These are phyloP conservation scores for Nyctereutes procyonoides DNA, from an alignment of 2,113 vertebrate species.

Conservation along the genomic window DNA sequence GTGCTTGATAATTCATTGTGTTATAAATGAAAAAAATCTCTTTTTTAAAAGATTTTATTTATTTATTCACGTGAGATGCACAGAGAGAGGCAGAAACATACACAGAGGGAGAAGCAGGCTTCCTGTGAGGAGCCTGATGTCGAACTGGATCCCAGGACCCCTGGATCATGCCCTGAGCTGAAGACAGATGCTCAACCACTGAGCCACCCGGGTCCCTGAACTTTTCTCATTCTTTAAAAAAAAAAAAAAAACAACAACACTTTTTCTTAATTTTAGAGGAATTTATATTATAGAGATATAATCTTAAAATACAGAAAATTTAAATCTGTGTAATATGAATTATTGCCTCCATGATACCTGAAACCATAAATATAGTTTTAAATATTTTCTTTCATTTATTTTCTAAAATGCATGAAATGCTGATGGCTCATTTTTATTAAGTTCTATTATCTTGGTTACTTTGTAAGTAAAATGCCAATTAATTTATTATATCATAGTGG, in stretches of 20 bases:
- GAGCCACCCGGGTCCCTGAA: too few species aligned
- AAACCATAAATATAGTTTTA: neutral
- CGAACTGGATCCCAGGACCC: too few species aligned
- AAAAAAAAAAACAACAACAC: neutral
- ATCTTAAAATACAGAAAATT: neutral
- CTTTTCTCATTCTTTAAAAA: neutral
- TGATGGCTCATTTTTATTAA: neutral
- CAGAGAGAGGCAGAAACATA: too few species aligned
- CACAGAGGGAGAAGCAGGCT: too few species aligned
- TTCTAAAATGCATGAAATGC: neutral
- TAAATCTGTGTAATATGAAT: neutral
- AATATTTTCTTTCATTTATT: neutral
- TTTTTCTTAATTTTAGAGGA: neutral
- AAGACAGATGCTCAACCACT: too few species aligned
- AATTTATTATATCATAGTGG: neutral
- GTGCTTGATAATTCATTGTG: neutral
- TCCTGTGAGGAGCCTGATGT: too few species aligned
- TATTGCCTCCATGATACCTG: neutral
- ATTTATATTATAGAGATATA: neutral
- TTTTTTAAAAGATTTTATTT: too few species aligned
- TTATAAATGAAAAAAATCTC: neutral
- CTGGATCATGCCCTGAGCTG: too few species aligned
- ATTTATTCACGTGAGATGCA: too few species aligned
- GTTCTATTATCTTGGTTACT: neutral
- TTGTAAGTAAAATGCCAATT: conserved; percentile 1